A percentile compares a stretch with the other conserved stretches of the same genome.
Conservation (phyloP, 37 sponge, comb jelly and placozoan species). For the Agelas oroides region DNA sequence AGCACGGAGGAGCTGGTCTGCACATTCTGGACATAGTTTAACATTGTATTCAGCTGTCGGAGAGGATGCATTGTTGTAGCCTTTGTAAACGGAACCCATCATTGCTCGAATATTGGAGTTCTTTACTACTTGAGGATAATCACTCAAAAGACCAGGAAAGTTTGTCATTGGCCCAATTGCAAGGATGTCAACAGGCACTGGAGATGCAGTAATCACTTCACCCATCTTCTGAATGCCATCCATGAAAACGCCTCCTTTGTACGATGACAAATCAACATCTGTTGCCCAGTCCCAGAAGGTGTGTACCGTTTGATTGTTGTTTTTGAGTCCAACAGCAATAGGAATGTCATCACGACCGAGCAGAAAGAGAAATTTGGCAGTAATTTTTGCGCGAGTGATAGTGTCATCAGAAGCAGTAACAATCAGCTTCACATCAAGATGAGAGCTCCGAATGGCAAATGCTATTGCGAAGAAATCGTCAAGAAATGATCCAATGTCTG, state of each 20-base stretch:
- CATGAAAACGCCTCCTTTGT: constrained; percentile 65
- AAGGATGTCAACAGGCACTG: constrained; percentile 51
- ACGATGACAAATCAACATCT: constrained; percentile 37
- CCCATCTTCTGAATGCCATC: constrained; percentile 76
- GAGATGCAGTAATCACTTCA: constrained; percentile 32
- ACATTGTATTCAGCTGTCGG: constrained; percentile 81
- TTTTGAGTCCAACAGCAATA: constrained; percentile 69
- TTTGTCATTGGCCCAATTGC: constrained; percentile 82
- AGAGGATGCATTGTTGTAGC: constrained; percentile 52
- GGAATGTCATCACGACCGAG: constrained; percentile 70
- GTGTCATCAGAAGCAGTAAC: constrained; percentile 78
- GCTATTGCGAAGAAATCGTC: constrained; percentile 80
- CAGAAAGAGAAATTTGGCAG: constrained; percentile 63
- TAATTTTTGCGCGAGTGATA: constrained; percentile 60
- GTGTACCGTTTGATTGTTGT: constrained; percentile 25
- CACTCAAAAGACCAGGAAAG: constrained; percentile 56
- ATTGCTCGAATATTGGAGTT: constrained; percentile 65
- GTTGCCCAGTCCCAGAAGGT: constrained; percentile 59
- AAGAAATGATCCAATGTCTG: constrained; percentile 76
- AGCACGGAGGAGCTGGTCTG: constrained; percentile 45
- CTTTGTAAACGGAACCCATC: constrained; percentile 74
- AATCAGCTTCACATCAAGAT: constrained; percentile 71
- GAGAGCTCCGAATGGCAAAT: constrained; percentile 52
- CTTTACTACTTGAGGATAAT: constrained; percentile 59
- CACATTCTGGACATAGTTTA: constrained; percentile 60